Percentiles rank a stretch among this genome's conserved stretches.
phyloP scores from a whole-genome alignment of 2,113 vertebrate genomes.

The Sula dactylatra region DNA sequence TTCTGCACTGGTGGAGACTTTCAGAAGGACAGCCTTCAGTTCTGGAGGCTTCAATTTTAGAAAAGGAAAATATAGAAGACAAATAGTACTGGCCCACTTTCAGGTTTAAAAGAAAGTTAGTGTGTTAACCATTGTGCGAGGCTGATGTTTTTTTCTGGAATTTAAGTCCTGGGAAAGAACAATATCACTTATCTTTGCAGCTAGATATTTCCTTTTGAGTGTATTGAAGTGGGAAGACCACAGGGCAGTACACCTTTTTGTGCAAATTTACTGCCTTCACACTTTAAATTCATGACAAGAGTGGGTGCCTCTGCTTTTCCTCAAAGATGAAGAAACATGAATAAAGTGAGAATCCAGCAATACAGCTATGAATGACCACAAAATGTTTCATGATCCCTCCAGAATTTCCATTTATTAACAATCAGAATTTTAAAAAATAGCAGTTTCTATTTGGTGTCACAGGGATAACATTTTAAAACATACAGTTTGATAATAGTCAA shows the following conservation, averaged over 20 bases:
- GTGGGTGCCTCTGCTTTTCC: not conserved
- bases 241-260: not conserved
- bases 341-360: not conserved
- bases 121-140: not conserved
- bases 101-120: not conserved
- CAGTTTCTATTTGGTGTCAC: not conserved
- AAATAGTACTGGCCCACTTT: not conserved
- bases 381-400: not conserved
- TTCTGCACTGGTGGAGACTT: not conserved
- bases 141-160: not conserved
- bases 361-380: rapidly evolving
- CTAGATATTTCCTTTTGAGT: not conserved
- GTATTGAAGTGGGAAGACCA: not conserved
- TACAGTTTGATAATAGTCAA: not conserved
- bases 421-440: not conserved
- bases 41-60: not conserved
- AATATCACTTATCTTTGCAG: not conserved
- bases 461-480: not conserved
- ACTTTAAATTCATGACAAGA: not conserved
- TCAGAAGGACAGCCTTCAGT: not conserved
- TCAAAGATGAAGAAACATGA: not conserved
- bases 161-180: not conserved
- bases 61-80: not conserved
- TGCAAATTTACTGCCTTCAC: not conserved
- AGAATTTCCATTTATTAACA: not conserved